phyloP scores from a whole-genome alignment of 2,888 invertebrate genomes.

The Dysmachus trigonus region DNA sequence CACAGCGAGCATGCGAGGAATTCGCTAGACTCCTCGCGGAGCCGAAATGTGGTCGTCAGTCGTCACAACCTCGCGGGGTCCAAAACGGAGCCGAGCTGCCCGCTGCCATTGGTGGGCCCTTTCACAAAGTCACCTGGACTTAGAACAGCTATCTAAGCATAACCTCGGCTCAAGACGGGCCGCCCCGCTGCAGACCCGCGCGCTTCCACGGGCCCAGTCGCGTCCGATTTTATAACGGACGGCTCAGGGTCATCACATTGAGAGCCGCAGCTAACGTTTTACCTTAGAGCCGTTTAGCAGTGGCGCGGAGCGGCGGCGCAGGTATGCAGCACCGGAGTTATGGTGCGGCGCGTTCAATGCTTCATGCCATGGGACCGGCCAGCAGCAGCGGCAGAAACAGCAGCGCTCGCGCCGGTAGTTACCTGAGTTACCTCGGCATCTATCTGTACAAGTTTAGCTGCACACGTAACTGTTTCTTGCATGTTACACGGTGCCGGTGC shows the following conservation, averaged over 20 bases:
- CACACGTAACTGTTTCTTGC: conserved; percentile 48
- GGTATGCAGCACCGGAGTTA: conserved; percentile 25
- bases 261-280: conserved; percentile 46
- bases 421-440: not conserved
- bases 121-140: conserved; percentile 25
- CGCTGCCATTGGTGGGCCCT: not conserved
- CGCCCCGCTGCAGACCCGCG: not conserved
- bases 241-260: conserved; percentile 47
- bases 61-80: not conserved
- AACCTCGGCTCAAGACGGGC: not conserved
- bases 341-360: conserved; percentile 21
- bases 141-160: conserved; percentile 15
- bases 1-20: not conserved
- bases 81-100: not conserved
- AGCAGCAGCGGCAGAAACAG: not conserved
- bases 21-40: not conserved
- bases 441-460: conserved; percentile 33
- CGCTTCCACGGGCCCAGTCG: not conserved
- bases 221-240: conserved; percentile 43
- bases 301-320: not conserved
- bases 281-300: conserved; percentile 43
- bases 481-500: conserved; percentile 48
- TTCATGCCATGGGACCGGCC: not conserved
- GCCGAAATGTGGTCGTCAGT: too few species aligned
- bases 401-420: not conserved